Base-by-base conservation (phyloP, 2,888 invertebrate genomes). In the Melanostoma mellinum region DNA sequence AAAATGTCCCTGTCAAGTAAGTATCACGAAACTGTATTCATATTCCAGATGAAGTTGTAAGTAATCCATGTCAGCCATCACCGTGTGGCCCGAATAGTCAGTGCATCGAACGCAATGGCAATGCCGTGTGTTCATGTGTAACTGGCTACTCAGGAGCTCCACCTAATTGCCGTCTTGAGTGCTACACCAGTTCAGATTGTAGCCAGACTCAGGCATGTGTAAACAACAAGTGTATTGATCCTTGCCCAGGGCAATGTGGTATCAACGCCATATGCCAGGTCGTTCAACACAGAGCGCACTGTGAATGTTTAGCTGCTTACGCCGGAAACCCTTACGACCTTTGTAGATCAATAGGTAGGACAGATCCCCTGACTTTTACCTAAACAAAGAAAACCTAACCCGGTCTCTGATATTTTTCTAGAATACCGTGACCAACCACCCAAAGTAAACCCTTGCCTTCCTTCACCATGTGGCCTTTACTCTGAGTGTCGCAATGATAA, bases 221-320 rank as follows among this genome's bases (percentile, higher is more conserved):
- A 75, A 94, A 94, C 87, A 93, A 94, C 86, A 95, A 94, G 91
- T 96, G 96, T 88, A 92, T 93, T 89, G 94, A 96, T 90, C 95
- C 96, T 46, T 96, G 96, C 86, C 94, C 94, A 4, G 95, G 95
- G 50, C 93, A 94, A 52, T 96, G 96, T 88, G 96, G 95, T 20
- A 89, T 93, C 20, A 93, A 93, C 87, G 95, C 96, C 3, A 88
- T 93, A 56, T 96, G 96, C 87, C 93, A 94, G 89, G 94, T 95
- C 0, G 93, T 95, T n/a, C 95, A 96, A 88, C 96, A 96, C 89
- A 94, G 94, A 85, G 96, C 96, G 0, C 94, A 95, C 84, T 97
- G 96, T 89, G 93, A 94, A 74, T 97, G 97, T 88, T 92, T 92
- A 46, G 89, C 91, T 85, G 94, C 94, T 53, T 95, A 93, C 87